A percentile compares a stretch with the other conserved stretches of the same genome.
Evolutionary conservation across 2,113 vertebrate genomes (phyloP).

Genomic region (Rafetus swinhoei): DNA sequence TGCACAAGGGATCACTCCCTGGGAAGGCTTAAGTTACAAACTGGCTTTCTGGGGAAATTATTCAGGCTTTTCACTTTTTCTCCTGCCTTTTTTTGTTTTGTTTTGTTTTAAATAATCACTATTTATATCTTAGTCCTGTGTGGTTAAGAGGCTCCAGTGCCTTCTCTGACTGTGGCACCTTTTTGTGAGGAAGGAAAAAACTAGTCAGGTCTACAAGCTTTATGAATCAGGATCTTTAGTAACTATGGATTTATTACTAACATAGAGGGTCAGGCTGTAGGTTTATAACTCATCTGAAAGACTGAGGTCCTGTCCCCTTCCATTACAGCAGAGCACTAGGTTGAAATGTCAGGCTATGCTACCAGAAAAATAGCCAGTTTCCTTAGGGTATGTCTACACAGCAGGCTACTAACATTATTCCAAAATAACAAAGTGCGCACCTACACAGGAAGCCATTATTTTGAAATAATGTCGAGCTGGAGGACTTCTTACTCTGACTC

Average conservation of each 20-base stretch:
- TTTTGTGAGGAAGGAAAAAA: slow-evolving; percentile 18
- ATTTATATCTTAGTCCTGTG: background rate
- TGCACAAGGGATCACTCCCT: slow-evolving; percentile 53
- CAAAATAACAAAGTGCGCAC: no score
- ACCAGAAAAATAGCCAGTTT: slow-evolving; percentile 26
- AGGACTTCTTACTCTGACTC: no score
- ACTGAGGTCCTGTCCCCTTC: background rate
- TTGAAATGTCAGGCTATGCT: slow-evolving; percentile 7
- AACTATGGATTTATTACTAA: background rate
- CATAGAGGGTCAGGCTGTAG: background rate
- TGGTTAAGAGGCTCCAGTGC: background rate
- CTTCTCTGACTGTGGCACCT: background rate
- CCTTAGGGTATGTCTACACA: background rate
- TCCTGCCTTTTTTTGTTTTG: no score
- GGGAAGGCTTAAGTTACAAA: slow-evolving; percentile 68
- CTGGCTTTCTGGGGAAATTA: slow-evolving; percentile 66
- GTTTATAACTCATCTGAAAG: background rate
- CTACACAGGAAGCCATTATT: no score
- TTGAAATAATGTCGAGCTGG: no score
- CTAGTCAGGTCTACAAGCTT: background rate
- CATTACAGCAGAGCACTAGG: background rate
- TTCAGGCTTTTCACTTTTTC: slow-evolving; percentile 56
- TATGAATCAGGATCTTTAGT: background rate
- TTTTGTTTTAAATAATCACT: background rate
- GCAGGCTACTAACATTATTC: no score